Evolutionary conservation across 2,113 vertebrate genomes (phyloP).

Genomic region (Hippocampus zosterae): DNA sequence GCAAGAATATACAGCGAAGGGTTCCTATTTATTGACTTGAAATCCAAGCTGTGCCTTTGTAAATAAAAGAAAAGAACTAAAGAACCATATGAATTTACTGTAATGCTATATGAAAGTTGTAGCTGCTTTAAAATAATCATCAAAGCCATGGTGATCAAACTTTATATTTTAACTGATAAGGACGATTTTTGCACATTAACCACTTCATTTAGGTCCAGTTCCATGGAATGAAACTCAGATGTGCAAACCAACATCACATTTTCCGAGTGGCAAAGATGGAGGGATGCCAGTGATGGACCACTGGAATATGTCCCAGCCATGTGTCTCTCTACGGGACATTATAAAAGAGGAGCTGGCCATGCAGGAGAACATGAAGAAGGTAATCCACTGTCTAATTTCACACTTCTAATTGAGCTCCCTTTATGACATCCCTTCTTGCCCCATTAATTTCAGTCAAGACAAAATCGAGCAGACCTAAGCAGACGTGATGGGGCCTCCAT

Average conservation of each 20-base stretch:
- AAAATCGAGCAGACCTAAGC: slow-evolving; percentile 64
- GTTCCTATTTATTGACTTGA: no score
- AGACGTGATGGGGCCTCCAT: slow-evolving; percentile 81
- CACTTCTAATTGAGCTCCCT: neutral
- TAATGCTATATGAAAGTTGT: neutral
- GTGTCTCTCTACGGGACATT: slow-evolving; percentile 88
- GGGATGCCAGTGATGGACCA: slow-evolving; percentile 82
- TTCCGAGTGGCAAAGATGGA: slow-evolving; percentile 46
- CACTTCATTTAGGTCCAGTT: slow-evolving; percentile 43
- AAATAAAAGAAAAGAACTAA: no score
- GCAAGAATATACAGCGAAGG: no score
- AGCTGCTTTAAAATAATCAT: neutral
- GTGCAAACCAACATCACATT: slow-evolving; percentile 8
- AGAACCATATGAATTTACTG: no score
- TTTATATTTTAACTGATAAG: neutral
- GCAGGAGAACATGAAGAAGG: slow-evolving; percentile 82
- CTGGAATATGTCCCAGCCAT: slow-evolving; percentile 80
- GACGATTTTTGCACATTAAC: neutral
- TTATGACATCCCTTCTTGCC: neutral
- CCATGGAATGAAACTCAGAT: slow-evolving; percentile 45
- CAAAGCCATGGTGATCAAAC: neutral
- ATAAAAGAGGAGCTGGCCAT: slow-evolving; percentile 91
- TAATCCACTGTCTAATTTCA: slow-evolving; percentile 47
- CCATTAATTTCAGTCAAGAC: slow-evolving; percentile 70
- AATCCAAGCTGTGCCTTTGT: no score